Percentiles rank a stretch among this genome's conserved stretches.
Evolutionary conservation across 2,113 vertebrate species (phyloP).

Genomic region (Scomber scombrus): DNA sequence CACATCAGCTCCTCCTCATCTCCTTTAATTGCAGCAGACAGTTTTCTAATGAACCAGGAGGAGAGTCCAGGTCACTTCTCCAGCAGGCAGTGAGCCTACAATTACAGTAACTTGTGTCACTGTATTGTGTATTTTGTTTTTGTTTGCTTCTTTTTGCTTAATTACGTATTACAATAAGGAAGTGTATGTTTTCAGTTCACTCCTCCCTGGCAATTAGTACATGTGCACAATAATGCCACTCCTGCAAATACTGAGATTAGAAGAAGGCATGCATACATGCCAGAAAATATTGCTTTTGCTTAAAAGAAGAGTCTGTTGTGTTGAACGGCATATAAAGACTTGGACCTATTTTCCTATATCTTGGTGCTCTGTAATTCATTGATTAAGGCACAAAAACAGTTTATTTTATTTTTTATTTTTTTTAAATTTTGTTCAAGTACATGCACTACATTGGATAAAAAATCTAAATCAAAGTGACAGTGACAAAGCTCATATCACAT

Average conservation of each 20-base stretch:
- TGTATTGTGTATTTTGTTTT: neutral
- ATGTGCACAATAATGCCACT: neutral
- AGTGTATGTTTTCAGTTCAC: neutral
- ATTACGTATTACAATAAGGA: conserved; percentile 31
- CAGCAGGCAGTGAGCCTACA: conserved; percentile 9
- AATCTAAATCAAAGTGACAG: conserved; percentile 14
- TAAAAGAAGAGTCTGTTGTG: neutral
- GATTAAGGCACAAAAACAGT: too few relatives aligned
- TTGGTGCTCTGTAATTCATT: too few relatives aligned
- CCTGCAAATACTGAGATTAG: neutral
- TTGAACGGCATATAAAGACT: neutral
- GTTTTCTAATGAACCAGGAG: conserved; percentile 61
- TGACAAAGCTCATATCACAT: neutral
- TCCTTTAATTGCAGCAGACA: conserved; percentile 57
- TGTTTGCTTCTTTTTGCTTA: conserved; percentile 21
- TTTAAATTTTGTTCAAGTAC: too few relatives aligned
- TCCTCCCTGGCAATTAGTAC: neutral
- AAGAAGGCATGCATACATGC: neutral
- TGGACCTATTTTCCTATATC: neutral
- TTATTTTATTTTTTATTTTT: too few relatives aligned
- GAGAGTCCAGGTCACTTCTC: conserved; percentile 45
- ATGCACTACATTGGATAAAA: neutral
- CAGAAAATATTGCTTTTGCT: neutral
- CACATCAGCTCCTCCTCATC: conserved; percentile 35
- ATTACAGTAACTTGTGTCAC: conserved; percentile 46